Evolutionary conservation across 2,888 invertebrate species (phyloP).

Genomic region (Philereme vetulata): DNA sequence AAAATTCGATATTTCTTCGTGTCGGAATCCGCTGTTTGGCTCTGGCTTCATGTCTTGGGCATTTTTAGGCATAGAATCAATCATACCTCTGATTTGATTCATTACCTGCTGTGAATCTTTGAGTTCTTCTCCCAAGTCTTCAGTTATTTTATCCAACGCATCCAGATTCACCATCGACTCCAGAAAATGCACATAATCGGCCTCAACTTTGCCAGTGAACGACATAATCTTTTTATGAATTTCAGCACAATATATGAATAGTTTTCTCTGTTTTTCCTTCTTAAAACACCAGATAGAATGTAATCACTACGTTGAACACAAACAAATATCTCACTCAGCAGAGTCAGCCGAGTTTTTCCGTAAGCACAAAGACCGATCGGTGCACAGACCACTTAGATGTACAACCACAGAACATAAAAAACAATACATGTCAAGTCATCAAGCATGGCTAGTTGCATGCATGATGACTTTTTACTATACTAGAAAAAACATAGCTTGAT

Average conservation of each 20-base stretch:
- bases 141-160: conserved; percentile 66
- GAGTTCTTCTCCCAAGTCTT: conserved; percentile 62
- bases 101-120: conserved; percentile 66
- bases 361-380: too few relatives aligned
- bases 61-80: conserved; percentile 51
- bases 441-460: too few relatives aligned
- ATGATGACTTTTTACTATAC: too few relatives aligned
- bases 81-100: conserved; percentile 64
- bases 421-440: too few relatives aligned
- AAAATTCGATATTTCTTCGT: conserved; percentile 60
- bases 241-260: neutral
- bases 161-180: conserved; percentile 62
- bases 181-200: conserved; percentile 58
- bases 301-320: too few relatives aligned
- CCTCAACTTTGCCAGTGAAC: conserved; percentile 31
- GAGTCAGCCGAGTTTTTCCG: too few relatives aligned
- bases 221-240: conserved; percentile 15
- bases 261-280: too few relatives aligned
- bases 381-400: too few relatives aligned
- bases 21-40: conserved; percentile 42
- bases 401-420: too few relatives aligned
- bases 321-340: too few relatives aligned
- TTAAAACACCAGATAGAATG: too few relatives aligned
- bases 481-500: too few relatives aligned
- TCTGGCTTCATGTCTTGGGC: conserved; percentile 30